Base-by-base conservation (phyloP, 2,113 vertebrate species). In the Catharus bicknelli region DNA sequence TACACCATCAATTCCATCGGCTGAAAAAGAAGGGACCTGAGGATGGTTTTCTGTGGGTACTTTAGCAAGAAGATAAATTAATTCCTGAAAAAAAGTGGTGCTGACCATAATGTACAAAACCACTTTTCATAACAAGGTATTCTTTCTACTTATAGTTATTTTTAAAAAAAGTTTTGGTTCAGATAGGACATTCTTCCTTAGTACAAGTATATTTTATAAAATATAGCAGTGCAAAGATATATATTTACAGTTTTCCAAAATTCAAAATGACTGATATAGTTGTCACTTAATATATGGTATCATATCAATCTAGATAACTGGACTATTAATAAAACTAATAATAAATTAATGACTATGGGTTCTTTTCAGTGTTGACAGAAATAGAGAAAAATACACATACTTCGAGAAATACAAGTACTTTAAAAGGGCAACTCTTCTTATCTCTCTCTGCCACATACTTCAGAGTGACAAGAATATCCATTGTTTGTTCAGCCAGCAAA, bases 91-190 rank as follows among this genome's bases (percentile, higher is more conserved):
- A 80, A 26, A 76, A 72, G 38, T 9, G 22, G 1, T 80, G 8
- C 7, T 67, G 1, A 45, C 3, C 27, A 25, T 59, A n/a, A 7
- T 8, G 4, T 30, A 58, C 9, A 79, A 82, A 82, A 26, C 2
- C 6, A 25, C 4, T 48, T 91, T 53, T 77, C 21, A 34, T n/a
- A 54, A n/a, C 2, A 57, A 64, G 14, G 67, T 70, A n/a, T 15
- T 66, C 11, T 85, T 82, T 75, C 66, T 36, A 57, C 2, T 25
- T 25, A 23, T 8, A 64, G 68, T 50, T 66, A 59, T 48, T 68
- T 1, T 0, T 0, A 3, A 34, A 73, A 77, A 43, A 34, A 5
- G 0, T 16, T 53, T 77, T 40, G 2, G 4, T 62, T 83, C 16
- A 36, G 16, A 61, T 3, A 78, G 36, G 32, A 25, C 1, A n/a